Conservation (phyloP, 2,888 invertebrate species). For the Hylaea fasciaria region DNA sequence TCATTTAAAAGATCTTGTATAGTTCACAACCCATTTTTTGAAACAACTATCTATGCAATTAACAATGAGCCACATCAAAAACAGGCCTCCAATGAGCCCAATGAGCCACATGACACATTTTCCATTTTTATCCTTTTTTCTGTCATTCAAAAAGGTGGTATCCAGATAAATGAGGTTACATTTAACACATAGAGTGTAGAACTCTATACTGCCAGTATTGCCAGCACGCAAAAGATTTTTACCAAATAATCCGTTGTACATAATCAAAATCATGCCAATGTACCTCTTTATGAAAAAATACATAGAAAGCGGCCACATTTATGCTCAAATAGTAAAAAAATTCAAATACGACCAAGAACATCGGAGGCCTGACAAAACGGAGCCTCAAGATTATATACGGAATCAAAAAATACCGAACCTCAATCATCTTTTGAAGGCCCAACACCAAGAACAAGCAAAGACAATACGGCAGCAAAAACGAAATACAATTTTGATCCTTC, state of each 20-base stretch:
- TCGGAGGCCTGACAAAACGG: slow-evolving; percentile 80
- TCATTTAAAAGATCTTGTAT: too few species aligned
- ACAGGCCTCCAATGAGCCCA: too few species aligned
- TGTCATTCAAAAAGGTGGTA: too few species aligned
- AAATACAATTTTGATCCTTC: slow-evolving; percentile 76
- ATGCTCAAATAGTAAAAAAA: slow-evolving; percentile 86
- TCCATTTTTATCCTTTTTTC: too few species aligned
- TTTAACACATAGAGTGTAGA: too few species aligned
- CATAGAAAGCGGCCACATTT: slow-evolving; percentile 88
- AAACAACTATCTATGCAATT: too few species aligned
- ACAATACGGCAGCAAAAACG: slow-evolving; percentile 86
- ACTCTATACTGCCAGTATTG: too few species aligned
- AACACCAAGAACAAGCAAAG: slow-evolving; percentile 86
- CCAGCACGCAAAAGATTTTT: slow-evolving; percentile 4
- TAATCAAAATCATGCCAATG: slow-evolving; percentile 90
- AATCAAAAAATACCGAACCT: slow-evolving; percentile 97
- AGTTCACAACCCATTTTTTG: too few species aligned
- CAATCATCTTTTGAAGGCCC: slow-evolving; percentile 93
- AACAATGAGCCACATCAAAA: too few species aligned
- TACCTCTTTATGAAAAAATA: slow-evolving; percentile 92
- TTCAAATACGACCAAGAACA: slow-evolving; percentile 84
- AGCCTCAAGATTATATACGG: slow-evolving; percentile 94
- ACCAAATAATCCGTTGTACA: slow-evolving; percentile 96
- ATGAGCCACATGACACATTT: too few species aligned
- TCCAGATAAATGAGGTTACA: too few species aligned